Evolutionary conservation across 2,888 invertebrate genomes (phyloP), one percentile per base, ranked within the genome.

Genomic region (Syritta pipiens): DNA sequence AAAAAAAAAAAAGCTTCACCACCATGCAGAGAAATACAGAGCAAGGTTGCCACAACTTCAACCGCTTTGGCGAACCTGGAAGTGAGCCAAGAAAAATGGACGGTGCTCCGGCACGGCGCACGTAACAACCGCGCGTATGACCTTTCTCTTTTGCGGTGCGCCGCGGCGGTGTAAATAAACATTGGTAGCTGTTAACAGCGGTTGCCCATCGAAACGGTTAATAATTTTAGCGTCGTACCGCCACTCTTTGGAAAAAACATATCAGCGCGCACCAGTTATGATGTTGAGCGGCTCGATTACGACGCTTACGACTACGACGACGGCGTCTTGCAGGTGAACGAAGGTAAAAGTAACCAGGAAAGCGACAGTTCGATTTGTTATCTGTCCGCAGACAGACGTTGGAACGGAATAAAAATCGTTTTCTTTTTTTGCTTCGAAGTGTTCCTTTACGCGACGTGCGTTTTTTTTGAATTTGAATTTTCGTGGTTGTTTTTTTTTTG

Each of bases 331-430:
- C 77, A 79, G 68, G 72, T 60, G 62, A 79, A 68, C 67, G 79
- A 79, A 79, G 79, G 79, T 79, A 79, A 79, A 74, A 79, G 79
- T 79, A 79, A 68, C 74, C 74, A 79, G 67, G 74, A 79, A 74
- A 79, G 74, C 79, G 79, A 79, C 79, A 79, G 79, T 79, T 72
- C 72, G 79, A 74, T 74, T 74, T 67, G 67, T 74, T 74, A 68
- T 67, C 74, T 79, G 74, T 67, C 51, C 62, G 79, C 65, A 57
- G 74, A 79, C 67, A 57, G 79, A 79, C 79, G 79, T 79, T 79
- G 79, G 74, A 10, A 68, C 74, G 79, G 79, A 68, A 51, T 44
- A 68, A 79, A 57, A 63, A 63, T 60, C 26, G 14, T 51, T 55
- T 51, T 49, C 53, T 28, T 17, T 37, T 37, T 12, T 37, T 17